Evolutionary conservation across 2,113 vertebrate species (phyloP).

Genomic region (Pseudolaguvia tuberculata): DNA sequence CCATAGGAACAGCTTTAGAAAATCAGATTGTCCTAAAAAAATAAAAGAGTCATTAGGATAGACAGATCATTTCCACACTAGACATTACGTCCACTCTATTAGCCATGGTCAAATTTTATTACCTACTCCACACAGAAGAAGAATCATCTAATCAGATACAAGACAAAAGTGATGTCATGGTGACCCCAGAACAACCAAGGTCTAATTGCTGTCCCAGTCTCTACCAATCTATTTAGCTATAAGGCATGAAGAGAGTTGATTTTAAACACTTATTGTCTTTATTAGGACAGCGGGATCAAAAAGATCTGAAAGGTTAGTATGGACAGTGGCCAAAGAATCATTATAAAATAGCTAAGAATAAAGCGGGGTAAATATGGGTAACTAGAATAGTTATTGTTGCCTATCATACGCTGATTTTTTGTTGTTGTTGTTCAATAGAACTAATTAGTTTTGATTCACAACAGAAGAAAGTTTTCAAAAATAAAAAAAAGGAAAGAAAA

Average conservation of each 20-base stretch:
- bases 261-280: background rate
- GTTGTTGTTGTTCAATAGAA: no score
- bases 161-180: background rate
- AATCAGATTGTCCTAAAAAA: background rate
- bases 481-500: background rate
- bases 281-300: background rate
- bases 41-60: background rate
- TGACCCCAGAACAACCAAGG: background rate
- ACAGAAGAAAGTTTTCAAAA: background rate
- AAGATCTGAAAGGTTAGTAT: background rate
- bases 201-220: background rate
- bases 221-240: background rate
- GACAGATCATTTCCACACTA: background rate
- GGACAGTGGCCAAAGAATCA: no score
- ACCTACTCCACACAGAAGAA: background rate
- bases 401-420: no score
- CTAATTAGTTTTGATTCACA: no score
- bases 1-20: background rate
- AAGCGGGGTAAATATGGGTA: no score
- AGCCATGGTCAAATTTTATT: slow-evolving; percentile 17
- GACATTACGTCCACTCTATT: background rate
- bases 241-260: background rate
- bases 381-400: no score
- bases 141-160: background rate
- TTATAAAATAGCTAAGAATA: no score